Evolutionary conservation across 2,113 vertebrate species (phyloP), one percentile per base, ranked within the genome.

Genomic region (Orthonyx spaldingii): DNA sequence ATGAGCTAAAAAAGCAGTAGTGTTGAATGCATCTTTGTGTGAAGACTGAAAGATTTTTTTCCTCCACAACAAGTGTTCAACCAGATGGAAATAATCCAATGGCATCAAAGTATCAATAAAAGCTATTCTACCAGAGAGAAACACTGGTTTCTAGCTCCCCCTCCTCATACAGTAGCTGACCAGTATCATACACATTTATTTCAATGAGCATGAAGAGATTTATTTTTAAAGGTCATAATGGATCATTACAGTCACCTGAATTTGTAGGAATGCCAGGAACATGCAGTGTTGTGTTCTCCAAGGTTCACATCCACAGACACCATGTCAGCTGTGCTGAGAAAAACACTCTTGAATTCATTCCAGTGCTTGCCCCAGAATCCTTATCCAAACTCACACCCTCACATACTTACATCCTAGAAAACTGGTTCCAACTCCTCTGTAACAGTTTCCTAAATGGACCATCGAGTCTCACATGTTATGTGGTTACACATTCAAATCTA

Each of bases 181-280:
- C 74, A 37, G 33, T 13, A 83, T 10, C 79, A 42, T 24, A 27
- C 65, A 16, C 44, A 44, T 19, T 8, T 50, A 32, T n/a, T 47
- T 37, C 76, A 68, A 42, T 14, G 15, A 82, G 39, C 16, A 13
- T 3, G 2, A 24, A 53, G 32, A 61, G n/a, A 32, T 47, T 41
- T 49, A 7, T 17, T 80, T 56, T 35, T 59, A 59, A 42, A 53
- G n/a, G 37, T 75, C 26, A 42, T 14, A 60, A 79, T 0, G 1
- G 16, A 65, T 55, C 57, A 26, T 47, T 68, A 44, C 24, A 82
- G 24, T 7, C 59, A 76, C 33, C 44, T 55, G 76, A 66, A 61
- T 50, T 53, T 0, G 0, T 0, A 41, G 23, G 20, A 78, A 71
- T 1, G 3, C 22, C 56, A 72, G n/a, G 52, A 74, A 42, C 18